phyloP scores from a whole-genome alignment of 2,888 invertebrate genomes.

The Notodromas monacha region DNA sequence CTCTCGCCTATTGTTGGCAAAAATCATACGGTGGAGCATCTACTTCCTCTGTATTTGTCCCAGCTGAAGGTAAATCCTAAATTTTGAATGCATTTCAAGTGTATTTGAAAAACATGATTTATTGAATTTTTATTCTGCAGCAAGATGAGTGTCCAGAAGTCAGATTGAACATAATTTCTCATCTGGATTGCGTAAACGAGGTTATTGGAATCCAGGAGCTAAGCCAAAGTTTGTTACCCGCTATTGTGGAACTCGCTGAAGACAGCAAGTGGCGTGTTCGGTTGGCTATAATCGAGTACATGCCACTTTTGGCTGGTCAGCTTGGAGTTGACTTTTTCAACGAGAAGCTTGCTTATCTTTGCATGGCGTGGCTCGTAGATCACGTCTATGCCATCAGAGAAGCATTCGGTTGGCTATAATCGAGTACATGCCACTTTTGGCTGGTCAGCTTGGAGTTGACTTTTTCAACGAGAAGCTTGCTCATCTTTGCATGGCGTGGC shows the following conservation, averaged over 20 bases:
- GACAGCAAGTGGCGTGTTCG: slow-evolving; percentile 97
- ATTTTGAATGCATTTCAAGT: too few relatives aligned
- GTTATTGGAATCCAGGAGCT: slow-evolving; percentile 47
- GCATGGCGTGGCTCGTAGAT: slow-evolving; percentile 97
- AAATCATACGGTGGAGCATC: slow-evolving; percentile 81
- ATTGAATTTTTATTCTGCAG: too few relatives aligned
- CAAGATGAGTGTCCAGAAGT: too few relatives aligned
- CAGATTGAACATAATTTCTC: slow-evolving; percentile 89
- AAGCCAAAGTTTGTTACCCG: slow-evolving; percentile 75
- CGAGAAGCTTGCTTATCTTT: slow-evolving; percentile 77
- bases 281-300: slow-evolving; percentile 56
- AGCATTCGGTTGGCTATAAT: slow-evolving; percentile 86
- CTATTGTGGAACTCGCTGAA: slow-evolving; percentile 90
- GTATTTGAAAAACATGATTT: too few relatives aligned
- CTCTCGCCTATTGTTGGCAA: slow-evolving; percentile 87
- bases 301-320: slow-evolving; percentile 76
- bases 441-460: slow-evolving; percentile 80
- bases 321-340: slow-evolving; percentile 90
- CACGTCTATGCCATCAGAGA: slow-evolving; percentile 95
- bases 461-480: slow-evolving; percentile 96
- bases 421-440: slow-evolving; percentile 61
- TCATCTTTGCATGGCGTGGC: slow-evolving; percentile 90
- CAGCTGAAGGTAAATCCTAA: slow-evolving; percentile 75
- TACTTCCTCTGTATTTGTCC: slow-evolving; percentile 73
- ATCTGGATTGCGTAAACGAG: slow-evolving; percentile 91